Evolutionary conservation across 2,888 invertebrate genomes (phyloP), one percentile per base, ranked within the genome.

Genomic region (Mactromeris polynyma): DNA sequence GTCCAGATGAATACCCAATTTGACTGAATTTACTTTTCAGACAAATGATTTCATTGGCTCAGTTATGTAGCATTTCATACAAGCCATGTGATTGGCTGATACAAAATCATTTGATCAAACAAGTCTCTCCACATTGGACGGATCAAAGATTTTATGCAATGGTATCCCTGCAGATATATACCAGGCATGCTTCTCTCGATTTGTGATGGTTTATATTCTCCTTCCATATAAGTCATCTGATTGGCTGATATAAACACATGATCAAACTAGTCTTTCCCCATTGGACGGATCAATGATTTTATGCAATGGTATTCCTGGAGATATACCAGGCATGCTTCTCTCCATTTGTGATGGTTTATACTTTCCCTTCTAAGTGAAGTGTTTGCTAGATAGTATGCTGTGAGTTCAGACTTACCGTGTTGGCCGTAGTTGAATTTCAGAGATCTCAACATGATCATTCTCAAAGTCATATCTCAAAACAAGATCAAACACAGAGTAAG

Each of bases 331-430:
- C 7, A 73, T 86, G 26, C 85, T 85, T 77, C 90, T 86, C 83
- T 94, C 94, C 81, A 93, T 93, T 83, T 93, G 90, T 4, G 95
- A 94, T 11, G 95, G 95, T 81, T 94, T 94, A 89, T 95, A 95
- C 2, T 89, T 87, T 0, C 95, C 95, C 83, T 93, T 93, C 90
- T n/a, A n/a, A n/a, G n/a, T n/a, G n/a, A n/a, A n/a, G n/a, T n/a
- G n/a, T n/a, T n/a, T n/a, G n/a, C n/a, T n/a, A n/a, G n/a, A n/a
- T n/a, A n/a, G n/a, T n/a, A n/a, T n/a, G n/a, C n/a, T n/a, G n/a
- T n/a, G n/a, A n/a, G n/a, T n/a, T n/a, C n/a, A n/a, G n/a, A n/a
- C n/a, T n/a, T n/a, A n/a, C n/a, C n/a, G n/a, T n/a, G n/a, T n/a
- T n/a, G n/a, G 40, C 40, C 11, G 40, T 40, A 7, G 40, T 40